Percentiles rank a stretch among this genome's conserved stretches.
Evolutionary conservation across 2,888 invertebrate species (phyloP).

Genomic region (Chesias legatella): DNA sequence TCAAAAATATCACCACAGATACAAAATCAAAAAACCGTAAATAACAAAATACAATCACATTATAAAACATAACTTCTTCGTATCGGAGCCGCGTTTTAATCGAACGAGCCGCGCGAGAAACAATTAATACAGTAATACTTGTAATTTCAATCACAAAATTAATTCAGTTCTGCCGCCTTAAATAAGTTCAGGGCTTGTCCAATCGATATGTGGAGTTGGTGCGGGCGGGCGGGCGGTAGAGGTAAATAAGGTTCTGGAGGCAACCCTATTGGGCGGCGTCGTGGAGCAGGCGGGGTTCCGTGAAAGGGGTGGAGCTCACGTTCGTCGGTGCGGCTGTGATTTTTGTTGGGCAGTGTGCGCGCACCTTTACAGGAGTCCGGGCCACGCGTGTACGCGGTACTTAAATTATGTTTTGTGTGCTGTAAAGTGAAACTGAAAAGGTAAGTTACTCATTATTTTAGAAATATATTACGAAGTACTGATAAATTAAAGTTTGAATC

Average conservation of each 20-base stretch:
- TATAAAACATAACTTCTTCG: constrained; percentile 38
- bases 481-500: no score
- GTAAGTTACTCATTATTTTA: no score
- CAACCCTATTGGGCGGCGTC: constrained; percentile 44
- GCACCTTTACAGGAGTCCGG: constrained; percentile 25
- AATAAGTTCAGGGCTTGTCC: constrained; percentile 67
- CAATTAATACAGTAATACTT: constrained; percentile 62
- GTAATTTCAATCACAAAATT: constrained; percentile 78
- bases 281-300: constrained; percentile 37
- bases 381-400: constrained; percentile 11
- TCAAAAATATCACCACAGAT: neutral
- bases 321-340: constrained; percentile 34
- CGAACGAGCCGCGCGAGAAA: constrained; percentile 57
- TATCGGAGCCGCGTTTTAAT: constrained; percentile 52
- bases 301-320: constrained; percentile 40
- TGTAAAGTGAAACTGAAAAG: constrained; percentile 23
- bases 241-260: constrained; percentile 71
- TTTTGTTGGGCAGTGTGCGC: constrained; percentile 31
- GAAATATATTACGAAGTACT: no score
- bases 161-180: constrained; percentile 72
- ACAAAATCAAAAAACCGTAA: constrained; percentile 20
- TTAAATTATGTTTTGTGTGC: constrained; percentile 24
- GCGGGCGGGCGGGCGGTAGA: constrained; percentile 60
- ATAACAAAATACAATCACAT: constrained; percentile 34
- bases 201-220: constrained; percentile 69